phyloP scores from a whole-genome alignment of 2,888 invertebrate species.

The Leptopilina syphax region DNA sequence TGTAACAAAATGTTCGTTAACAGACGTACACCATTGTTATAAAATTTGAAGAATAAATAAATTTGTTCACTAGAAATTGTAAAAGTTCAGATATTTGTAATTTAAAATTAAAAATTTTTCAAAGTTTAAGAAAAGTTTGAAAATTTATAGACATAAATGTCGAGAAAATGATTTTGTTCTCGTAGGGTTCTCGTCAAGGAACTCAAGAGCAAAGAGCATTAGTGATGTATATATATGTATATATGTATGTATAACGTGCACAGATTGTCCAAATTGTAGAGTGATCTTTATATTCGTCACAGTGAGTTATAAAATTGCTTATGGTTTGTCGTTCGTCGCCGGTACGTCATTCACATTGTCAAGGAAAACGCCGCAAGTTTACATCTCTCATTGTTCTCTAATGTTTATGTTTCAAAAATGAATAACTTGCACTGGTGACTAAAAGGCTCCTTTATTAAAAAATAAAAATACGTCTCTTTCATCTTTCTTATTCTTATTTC shows the following conservation, averaged over 20 bases:
- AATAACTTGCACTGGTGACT: background rate
- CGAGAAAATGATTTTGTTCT: no score
- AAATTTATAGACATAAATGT: no score
- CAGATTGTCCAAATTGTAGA: constrained; percentile 13
- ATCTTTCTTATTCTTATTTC: background rate
- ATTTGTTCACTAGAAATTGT: no score
- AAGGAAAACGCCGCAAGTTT: background rate
- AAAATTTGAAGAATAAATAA: no score
- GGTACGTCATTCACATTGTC: constrained; percentile 6
- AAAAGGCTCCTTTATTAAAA: background rate
- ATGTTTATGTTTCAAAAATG: background rate
- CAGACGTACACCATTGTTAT: no score
- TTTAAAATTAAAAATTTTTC: no score
- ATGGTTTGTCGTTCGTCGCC: background rate
- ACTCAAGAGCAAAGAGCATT: background rate
- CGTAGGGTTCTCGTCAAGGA: background rate
- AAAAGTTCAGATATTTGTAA: no score
- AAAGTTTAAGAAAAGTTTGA: no score
- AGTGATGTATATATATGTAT: background rate
- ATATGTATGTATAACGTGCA: background rate
- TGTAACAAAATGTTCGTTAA: no score
- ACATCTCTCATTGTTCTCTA: background rate
- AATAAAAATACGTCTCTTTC: background rate
- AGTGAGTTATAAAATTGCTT: constrained; percentile 15
- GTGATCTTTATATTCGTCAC: background rate